Base-by-base conservation (phyloP, 2,797 vertebrate species). In the Lagocephalus sceleratus region DNA sequence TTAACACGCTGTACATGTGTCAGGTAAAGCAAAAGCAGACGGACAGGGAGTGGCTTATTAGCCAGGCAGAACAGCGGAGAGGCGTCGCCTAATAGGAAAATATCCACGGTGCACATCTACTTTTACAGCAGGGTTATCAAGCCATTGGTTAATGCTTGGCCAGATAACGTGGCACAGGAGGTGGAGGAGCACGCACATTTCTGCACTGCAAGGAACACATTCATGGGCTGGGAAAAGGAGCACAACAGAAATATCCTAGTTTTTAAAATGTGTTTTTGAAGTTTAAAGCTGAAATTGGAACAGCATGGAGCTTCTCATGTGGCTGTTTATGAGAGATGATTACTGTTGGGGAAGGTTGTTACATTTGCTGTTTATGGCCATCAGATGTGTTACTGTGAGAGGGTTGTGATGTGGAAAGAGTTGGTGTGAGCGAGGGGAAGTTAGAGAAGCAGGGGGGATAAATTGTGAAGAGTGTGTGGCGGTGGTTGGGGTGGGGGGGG, bases 111-210 rank as follows among this genome's bases (percentile, higher is more conserved):
- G 25, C 16, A 65, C 54, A 78, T 71, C 64, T 49, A 58, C 57
- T 79, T 90, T 90, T 88, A 90, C 76, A 81, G 82, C 83, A 55
- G 77, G 63, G 81, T 80, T 84, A 89, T 87, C 78, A 84, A 66
- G 76, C 73, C 77, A 82, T 85, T 79, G 84, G 83, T 86, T 84
- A 85, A 87, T 81, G 75, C 75, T 80, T 66, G 77, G 71, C 76
- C 68, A 83, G 85, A 88, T 88, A 88, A 50, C 66, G 16, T 29
- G 60, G 47, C 50, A 65, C 60, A 58, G 65, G 57, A 59, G 56
- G 54, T 58, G 47, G 56, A 48, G 62, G 55, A 45, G 17, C n/a
- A 17, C 56, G 32, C 17, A 62, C 11, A 15, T 17, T 40, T 40
- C 35, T 42, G 11, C 51, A 50, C n/a, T 45, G 48, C 6, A 51